A percentile compares a stretch with the other conserved stretches of the same genome.
phyloP scores from a whole-genome alignment of 2,797 vertebrate genomes.

The Pipistrellus kuhlii region DNA sequence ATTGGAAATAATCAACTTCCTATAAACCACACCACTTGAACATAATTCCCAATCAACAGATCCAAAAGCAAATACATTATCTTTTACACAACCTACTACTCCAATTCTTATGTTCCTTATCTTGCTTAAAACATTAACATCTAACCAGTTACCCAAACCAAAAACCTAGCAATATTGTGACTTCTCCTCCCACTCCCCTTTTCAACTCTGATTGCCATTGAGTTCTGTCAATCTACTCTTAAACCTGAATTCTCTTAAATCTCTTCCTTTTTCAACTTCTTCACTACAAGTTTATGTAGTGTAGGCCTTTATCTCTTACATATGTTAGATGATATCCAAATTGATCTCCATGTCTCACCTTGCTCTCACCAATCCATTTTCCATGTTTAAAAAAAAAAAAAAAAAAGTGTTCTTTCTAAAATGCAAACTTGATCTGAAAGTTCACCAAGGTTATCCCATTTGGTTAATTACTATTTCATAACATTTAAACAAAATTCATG shows the following conservation, averaged over 20 bases:
- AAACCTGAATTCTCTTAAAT: conserved; percentile 35
- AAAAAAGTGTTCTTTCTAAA: not conserved
- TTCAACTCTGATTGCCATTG: conserved; percentile 30
- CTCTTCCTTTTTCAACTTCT: not conserved
- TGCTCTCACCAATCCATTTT: conserved; percentile 25
- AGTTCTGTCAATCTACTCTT: conserved; percentile 32
- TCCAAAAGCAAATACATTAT: conserved; percentile 20
- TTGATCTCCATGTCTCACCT: conserved; percentile 10
- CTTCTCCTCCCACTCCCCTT: not conserved
- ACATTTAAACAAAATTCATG: conserved; percentile 28
- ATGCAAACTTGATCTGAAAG: not conserved
- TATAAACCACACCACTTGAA: not conserved
- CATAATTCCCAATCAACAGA: conserved; percentile 16
- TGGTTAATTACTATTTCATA: conserved; percentile 45
- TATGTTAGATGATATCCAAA: conserved; percentile 46
- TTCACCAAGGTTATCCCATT: not conserved
- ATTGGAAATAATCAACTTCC: conserved; percentile 30
- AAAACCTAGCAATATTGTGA: conserved; percentile 15
- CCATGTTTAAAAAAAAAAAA: not conserved
- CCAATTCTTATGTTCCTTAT: conserved; percentile 26
- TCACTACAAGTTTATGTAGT: conserved; percentile 10
- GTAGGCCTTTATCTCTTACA: not conserved
- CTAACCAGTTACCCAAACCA: conserved; percentile 4
- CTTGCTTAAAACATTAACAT: conserved; percentile 49
- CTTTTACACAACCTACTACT: conserved; percentile 15